A percentile compares a stretch with the other conserved stretches of the same genome.
phyloP scores from a whole-genome alignment of 2,888 invertebrate genomes.

The Drosophila kanekoi region DNA sequence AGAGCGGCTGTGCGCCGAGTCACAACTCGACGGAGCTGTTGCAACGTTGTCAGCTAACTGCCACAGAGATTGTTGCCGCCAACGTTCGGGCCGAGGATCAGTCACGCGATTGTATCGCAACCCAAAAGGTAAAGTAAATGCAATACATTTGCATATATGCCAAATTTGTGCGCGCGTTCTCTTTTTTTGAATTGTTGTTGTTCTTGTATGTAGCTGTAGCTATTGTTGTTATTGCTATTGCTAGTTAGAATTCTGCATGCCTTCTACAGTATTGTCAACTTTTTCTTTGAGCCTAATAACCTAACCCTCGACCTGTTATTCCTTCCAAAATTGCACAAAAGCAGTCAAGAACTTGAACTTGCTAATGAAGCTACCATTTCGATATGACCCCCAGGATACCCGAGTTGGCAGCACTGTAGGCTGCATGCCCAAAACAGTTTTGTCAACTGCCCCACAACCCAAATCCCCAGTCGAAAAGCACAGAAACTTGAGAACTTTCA shows the following conservation, averaged over 20 bases:
- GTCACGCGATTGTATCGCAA: constrained; percentile 81
- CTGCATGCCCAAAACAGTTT: constrained; percentile 68
- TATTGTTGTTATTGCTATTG: constrained; percentile 32
- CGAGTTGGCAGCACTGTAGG: background rate
- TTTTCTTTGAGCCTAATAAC: constrained; percentile 26
- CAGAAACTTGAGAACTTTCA: background rate
- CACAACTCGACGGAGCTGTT: constrained; percentile 70
- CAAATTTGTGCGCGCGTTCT: constrained; percentile 58
- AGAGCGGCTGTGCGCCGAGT: constrained; percentile 60
- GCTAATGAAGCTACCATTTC: constrained; percentile 2
- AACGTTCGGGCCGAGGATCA: constrained; percentile 61
- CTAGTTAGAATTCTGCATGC: constrained; percentile 66
- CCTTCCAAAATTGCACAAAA: constrained; percentile 27
- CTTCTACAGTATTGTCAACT: constrained; percentile 77
- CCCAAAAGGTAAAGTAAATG: constrained; percentile 73
- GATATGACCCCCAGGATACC: constrained; percentile 8
- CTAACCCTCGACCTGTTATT: constrained; percentile 36
- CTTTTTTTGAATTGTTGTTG: constrained; percentile 11
- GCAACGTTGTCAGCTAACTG: constrained; percentile 63
- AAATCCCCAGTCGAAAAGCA: background rate
- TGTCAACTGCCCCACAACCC: constrained; percentile 57
- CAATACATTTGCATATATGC: constrained; percentile 40
- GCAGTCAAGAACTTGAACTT: constrained; percentile 6
- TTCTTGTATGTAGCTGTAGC: constrained; percentile 36
- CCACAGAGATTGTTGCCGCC: constrained; percentile 59